Evolutionary conservation across 2,888 invertebrate genomes (phyloP).

Genomic region (Rhamnusium bicolor): DNA sequence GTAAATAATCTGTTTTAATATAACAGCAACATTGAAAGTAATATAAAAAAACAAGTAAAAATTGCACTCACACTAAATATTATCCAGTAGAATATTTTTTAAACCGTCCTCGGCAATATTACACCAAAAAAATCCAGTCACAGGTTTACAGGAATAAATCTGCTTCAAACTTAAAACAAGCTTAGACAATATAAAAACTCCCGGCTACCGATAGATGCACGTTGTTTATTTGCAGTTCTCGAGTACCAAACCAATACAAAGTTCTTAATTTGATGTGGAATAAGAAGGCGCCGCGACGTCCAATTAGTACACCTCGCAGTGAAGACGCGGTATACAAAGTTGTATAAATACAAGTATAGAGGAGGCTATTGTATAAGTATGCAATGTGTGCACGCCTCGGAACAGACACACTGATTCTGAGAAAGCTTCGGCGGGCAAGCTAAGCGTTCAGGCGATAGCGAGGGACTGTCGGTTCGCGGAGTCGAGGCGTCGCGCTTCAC

Average conservation of each 20-base stretch:
- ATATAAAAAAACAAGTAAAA: neutral
- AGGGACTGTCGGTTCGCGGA: slow-evolving; percentile 71
- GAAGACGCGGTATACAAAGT: slow-evolving; percentile 37
- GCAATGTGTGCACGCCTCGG: slow-evolving; percentile 67
- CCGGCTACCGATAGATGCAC: slow-evolving; percentile 24
- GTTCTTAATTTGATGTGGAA: slow-evolving; percentile 17
- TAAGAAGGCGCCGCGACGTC: slow-evolving; percentile 34
- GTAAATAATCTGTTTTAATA: too few species aligned
- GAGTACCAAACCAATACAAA: slow-evolving; percentile 15
- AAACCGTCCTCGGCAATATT: slow-evolving; percentile 8
- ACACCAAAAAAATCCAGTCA: slow-evolving; percentile 31
- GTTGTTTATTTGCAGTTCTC: slow-evolving; percentile 22
- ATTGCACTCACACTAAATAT: slow-evolving; percentile 21
- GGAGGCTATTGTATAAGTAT: slow-evolving; percentile 40
- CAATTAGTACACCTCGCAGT: slow-evolving; percentile 38
- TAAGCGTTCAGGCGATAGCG: slow-evolving; percentile 72
- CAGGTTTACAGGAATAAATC: slow-evolving; percentile 12
- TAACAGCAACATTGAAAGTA: neutral
- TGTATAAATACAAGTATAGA: slow-evolving; percentile 38
- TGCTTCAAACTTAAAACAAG: slow-evolving; percentile 8
- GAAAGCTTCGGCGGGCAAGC: slow-evolving; percentile 71
- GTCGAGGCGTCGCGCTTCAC: slow-evolving; percentile 63
- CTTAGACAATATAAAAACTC: slow-evolving; percentile 16
- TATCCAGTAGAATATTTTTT: slow-evolving; percentile 3
- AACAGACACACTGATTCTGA: slow-evolving; percentile 70